Conservation (phyloP, 2,113 vertebrate species). For the Todiramphus chloris region DNA sequence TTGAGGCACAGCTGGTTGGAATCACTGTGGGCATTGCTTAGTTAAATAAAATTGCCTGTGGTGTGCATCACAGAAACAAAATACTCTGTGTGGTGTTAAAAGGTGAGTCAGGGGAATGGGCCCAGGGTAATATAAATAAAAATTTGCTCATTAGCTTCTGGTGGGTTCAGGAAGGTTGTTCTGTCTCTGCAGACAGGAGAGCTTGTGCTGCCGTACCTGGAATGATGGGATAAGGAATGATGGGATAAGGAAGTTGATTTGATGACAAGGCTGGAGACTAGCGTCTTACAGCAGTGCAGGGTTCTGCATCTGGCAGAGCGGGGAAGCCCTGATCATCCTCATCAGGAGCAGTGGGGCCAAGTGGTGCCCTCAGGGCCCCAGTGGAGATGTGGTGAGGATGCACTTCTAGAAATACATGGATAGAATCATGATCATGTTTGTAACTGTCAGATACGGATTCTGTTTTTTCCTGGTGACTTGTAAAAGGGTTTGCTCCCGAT, state of each 20-base stretch:
- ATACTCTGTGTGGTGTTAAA: neutral
- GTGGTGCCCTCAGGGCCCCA: too few relatives aligned
- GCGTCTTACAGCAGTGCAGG: neutral
- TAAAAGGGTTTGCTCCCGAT: neutral
- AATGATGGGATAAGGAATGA: neutral
- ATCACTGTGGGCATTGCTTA: neutral
- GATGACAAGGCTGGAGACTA: too few relatives aligned
- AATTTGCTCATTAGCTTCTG: neutral
- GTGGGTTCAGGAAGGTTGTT: neutral
- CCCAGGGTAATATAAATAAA: neutral
- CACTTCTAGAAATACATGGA: neutral
- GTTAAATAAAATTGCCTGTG: neutral
- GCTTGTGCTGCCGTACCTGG: neutral
- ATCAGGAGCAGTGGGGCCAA: accelerated
- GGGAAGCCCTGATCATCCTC: neutral
- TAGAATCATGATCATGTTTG: neutral
- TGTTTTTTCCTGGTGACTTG: neutral
- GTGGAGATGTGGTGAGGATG: neutral
- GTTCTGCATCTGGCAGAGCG: too few relatives aligned
- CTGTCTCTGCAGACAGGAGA: neutral
- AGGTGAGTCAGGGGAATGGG: too few relatives aligned
- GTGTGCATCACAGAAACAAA: neutral
- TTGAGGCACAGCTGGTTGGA: neutral
- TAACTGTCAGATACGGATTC: neutral
- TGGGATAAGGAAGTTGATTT: neutral